Percentiles rank a stretch among this genome's conserved stretches.
These are phyloP conservation scores for Macrosteles quadrilineatus DNA, from an alignment of 1,140 invertebrate genomes.

Conservation along the genomic window DNA sequence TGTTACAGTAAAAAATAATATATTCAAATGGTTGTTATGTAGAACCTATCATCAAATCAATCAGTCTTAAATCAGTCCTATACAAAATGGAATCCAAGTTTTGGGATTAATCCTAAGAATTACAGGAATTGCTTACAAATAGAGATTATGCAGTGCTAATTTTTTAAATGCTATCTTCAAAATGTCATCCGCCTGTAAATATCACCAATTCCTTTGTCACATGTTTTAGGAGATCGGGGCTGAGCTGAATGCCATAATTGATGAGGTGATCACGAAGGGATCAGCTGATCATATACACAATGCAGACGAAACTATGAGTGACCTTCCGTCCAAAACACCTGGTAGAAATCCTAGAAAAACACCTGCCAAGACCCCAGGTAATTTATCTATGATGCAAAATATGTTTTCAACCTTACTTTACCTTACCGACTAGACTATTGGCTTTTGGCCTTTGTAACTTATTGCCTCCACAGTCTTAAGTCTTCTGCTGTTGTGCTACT, in stretches of 20 bases:
- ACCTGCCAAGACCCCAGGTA: slow-evolving; percentile 3
- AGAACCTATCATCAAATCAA: too few relatives aligned
- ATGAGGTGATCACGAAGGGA: slow-evolving; percentile 5
- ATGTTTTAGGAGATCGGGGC: not conserved
- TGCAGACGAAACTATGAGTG: not conserved
- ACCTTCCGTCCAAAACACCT: not conserved
- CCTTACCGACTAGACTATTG: not conserved
- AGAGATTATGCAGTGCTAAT: not conserved
- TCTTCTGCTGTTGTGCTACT: not conserved
- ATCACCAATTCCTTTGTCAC: not conserved
- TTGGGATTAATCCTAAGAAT: not conserved
- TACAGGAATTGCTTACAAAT: not conserved
- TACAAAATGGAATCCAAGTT: not conserved
- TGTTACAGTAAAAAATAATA: too few relatives aligned
- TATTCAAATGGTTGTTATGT: too few relatives aligned
- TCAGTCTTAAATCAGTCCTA: too few relatives aligned
- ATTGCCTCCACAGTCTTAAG: not conserved
- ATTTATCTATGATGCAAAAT: not conserved
- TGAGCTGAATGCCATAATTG: not conserved
- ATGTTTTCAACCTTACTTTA: not conserved
- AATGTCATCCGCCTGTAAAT: not conserved
- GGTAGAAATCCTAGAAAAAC: slow-evolving; percentile 3
- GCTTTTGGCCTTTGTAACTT: too few relatives aligned
- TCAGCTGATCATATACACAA: slow-evolving; percentile 3
- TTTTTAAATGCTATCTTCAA: not conserved